Percentiles rank a stretch among this genome's conserved stretches.
These are phyloP conservation scores for Trichonephila inaurata DNA, from an alignment of 1,140 invertebrate genomes.

Conservation along the genomic window DNA sequence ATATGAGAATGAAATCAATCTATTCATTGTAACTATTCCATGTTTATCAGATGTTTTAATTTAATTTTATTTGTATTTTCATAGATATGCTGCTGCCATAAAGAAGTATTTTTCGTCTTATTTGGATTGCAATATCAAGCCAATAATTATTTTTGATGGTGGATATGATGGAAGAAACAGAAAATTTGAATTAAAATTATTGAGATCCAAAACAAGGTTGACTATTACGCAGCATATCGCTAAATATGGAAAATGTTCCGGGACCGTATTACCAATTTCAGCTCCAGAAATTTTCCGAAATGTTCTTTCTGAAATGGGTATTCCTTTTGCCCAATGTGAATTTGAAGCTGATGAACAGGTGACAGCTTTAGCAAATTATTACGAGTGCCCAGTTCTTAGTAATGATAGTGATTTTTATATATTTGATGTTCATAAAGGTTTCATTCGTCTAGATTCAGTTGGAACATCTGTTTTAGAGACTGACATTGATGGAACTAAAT, in stretches of 20 bases:
- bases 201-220: conserved; percentile 85
- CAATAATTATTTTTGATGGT: conserved; percentile 92
- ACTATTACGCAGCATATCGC: conserved; percentile 79
- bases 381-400: conserved; percentile 91
- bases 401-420: conserved; percentile 96
- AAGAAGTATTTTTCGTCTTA: conserved; percentile 87
- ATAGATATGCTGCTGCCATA: conserved; percentile 82
- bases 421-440: conserved; percentile 86
- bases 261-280: conserved; percentile 81
- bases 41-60: background rate
- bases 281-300: conserved; percentile 87
- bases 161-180: conserved; percentile 85
- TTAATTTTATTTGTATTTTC: conserved; percentile 14
- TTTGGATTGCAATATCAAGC: conserved; percentile 87
- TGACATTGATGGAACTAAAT: conserved; percentile 20
- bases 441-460: conserved; percentile 89
- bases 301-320: conserved; percentile 84
- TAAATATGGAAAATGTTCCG: conserved; percentile 60
- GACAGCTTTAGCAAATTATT: conserved; percentile 87
- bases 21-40: no score
- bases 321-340: conserved; percentile 87
- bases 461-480: conserved; percentile 79
- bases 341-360: conserved; percentile 94
- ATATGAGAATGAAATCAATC: no score
- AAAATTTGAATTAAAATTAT: conserved; percentile 87